Conservation (phyloP, 2,113 vertebrate genomes). For the Labeo rohita region DNA sequence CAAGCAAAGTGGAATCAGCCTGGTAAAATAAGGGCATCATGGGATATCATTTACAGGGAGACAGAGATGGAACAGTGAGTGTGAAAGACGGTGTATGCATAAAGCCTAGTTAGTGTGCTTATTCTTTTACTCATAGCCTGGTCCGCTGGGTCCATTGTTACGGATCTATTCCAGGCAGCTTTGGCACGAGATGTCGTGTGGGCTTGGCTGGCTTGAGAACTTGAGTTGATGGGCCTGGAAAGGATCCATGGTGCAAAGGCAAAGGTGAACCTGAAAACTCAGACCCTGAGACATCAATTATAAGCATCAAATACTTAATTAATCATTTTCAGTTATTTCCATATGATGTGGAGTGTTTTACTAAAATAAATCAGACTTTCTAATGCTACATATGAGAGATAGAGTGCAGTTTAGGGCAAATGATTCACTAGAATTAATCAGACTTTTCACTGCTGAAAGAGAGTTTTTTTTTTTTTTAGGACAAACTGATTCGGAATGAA, state of each 20-base stretch:
- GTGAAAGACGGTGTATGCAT: constrained; percentile 37
- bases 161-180: constrained; percentile 51
- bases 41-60: constrained; percentile 54
- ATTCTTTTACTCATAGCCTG: constrained; percentile 48
- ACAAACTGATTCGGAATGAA: no score
- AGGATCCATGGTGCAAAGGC: constrained; percentile 1
- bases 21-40: constrained; percentile 54
- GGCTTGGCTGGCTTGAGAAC: constrained; percentile 34
- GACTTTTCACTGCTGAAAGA: no score
- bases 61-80: constrained; percentile 50
- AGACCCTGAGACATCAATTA: background rate
- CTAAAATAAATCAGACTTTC: no score
- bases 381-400: no score
- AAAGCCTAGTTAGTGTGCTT: constrained; percentile 46
- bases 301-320: constrained; percentile 5
- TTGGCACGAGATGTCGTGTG: constrained; percentile 40
- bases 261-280: constrained; percentile 9
- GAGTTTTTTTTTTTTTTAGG: no score
- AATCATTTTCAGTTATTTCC: background rate
- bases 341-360: background rate
- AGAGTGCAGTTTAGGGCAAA: no score
- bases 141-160: constrained; percentile 54
- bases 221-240: constrained; percentile 44
- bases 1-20: constrained; percentile 46
- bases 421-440: background rate